Conservation (phyloP, 2,113 vertebrate genomes). For the Sula dactylatra region DNA sequence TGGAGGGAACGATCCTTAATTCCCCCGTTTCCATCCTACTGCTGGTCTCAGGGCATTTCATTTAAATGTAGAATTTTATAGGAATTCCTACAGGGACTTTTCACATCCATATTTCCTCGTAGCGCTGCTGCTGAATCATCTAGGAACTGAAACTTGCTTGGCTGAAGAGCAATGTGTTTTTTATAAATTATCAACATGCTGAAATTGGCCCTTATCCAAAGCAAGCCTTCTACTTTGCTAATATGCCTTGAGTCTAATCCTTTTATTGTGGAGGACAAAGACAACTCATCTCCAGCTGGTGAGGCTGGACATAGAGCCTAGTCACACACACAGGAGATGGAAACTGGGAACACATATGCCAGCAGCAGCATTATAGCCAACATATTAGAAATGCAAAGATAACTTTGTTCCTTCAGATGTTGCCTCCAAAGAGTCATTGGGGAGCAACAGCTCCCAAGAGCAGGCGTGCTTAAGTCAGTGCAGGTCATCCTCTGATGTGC, state of each 20-base stretch:
- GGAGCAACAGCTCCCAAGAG: neutral
- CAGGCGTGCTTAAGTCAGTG: neutral
- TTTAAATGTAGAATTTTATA: constrained; percentile 4
- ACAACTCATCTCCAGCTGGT: neutral
- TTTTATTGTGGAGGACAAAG: neutral
- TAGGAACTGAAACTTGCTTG: constrained; percentile 32
- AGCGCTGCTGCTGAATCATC: constrained; percentile 50
- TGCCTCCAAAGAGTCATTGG: neutral
- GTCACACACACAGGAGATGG: neutral
- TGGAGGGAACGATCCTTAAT: neutral
- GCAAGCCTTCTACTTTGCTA: neutral
- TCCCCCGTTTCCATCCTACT: constrained; percentile 3
- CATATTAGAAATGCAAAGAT: neutral
- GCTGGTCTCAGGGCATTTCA: neutral
- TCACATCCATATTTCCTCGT: constrained; percentile 25
- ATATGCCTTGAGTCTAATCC: neutral
- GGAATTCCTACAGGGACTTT: neutral
- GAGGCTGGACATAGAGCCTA: neutral
- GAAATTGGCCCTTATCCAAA: constrained; percentile 12
- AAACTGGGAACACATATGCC: neutral
- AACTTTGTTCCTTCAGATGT: neutral
- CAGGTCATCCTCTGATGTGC: neutral
- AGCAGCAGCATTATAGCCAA: neutral
- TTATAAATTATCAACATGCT: constrained; percentile 21
- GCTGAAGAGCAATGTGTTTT: neutral